Percentiles rank a stretch among this genome's conserved stretches.
Conservation (phyloP, 1,140 invertebrate species). For the Meloidogyne hapla region DNA sequence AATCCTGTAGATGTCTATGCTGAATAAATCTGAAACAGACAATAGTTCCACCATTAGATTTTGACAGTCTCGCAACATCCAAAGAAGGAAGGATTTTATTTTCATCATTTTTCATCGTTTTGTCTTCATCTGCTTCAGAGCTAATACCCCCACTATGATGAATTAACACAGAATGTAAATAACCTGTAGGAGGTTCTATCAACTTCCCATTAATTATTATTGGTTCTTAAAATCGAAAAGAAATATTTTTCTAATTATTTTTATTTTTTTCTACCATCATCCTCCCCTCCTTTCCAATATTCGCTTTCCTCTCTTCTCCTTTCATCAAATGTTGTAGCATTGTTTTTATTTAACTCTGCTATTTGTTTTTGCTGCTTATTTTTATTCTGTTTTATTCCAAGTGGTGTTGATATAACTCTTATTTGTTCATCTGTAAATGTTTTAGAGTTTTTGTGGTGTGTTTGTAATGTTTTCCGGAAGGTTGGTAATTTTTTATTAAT, state of each 20-base stretch:
- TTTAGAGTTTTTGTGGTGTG: too few species aligned
- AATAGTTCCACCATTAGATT: background rate
- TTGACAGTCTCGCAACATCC: background rate
- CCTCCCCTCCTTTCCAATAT: background rate
- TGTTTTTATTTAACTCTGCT: background rate
- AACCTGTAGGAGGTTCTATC: background rate
- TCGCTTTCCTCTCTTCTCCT: background rate
- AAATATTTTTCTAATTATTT: background rate
- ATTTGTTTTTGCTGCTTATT: background rate
- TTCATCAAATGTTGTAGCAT: background rate
- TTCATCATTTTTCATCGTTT: background rate
- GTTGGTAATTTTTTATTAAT: background rate
- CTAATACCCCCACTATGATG: background rate
- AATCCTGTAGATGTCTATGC: background rate
- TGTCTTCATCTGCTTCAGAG: background rate
- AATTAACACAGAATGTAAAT: conserved; percentile 2
- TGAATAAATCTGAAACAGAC: conserved; percentile 21
- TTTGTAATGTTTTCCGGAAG: background rate
- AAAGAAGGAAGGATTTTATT: background rate
- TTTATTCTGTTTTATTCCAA: background rate
- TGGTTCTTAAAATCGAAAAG: background rate
- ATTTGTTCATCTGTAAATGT: background rate
- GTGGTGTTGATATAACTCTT: background rate
- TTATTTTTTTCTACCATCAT: background rate
- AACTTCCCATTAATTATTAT: conserved; percentile 3